Evolutionary conservation across 1,140 invertebrate genomes (phyloP), one percentile per base, ranked within the genome.

Genomic region (Listronotus oregonensis): DNA sequence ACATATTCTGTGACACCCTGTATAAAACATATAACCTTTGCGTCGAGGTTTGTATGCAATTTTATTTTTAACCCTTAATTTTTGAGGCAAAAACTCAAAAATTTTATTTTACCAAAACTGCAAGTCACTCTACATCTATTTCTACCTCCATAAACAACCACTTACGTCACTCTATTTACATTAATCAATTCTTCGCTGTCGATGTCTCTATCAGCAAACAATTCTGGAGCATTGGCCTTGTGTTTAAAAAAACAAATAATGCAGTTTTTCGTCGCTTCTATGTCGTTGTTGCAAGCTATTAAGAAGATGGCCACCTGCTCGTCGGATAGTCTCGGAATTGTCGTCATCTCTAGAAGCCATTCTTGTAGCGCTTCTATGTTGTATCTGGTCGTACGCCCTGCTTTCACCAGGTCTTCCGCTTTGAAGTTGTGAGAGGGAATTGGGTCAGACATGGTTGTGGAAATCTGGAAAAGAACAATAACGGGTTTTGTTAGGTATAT

Each of bases 221-320:
- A 81, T 71, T 87, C 85, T 0, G 85, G 83, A 0, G 80, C 79
- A 59, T 79, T 82, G 39, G 81, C 78, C 56, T 82, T 80, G 44
- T 82, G 72, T 34, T 79, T 79, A 71, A 85, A 88, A 75, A 87
- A 87, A 64, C 78, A 80, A 59, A 82, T 79, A 74, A 87, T 85
- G 66, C 85, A 86, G 11, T 68, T 79, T 68, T 84, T 82, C 0
- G 82, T 84, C 39, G 78, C 79, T 17, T 85, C 82, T 6, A 82
- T 64, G 27, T 85, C 78, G 39, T 81, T 84, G 43, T 84, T 81
- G 73, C 86, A 87, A 37, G 85, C 84, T 42, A 85, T 80, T 32
- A 85, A 81, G 71, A 87, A 87, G 15, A 87, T 75, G 1, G 84
- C 78, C 10, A 87, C 75, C 59, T 83, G 80, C 54, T 77, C 73